These are phyloP conservation scores for Tyrannus savana DNA, from an alignment of 2,113 vertebrate genomes.

Conservation along the genomic window DNA sequence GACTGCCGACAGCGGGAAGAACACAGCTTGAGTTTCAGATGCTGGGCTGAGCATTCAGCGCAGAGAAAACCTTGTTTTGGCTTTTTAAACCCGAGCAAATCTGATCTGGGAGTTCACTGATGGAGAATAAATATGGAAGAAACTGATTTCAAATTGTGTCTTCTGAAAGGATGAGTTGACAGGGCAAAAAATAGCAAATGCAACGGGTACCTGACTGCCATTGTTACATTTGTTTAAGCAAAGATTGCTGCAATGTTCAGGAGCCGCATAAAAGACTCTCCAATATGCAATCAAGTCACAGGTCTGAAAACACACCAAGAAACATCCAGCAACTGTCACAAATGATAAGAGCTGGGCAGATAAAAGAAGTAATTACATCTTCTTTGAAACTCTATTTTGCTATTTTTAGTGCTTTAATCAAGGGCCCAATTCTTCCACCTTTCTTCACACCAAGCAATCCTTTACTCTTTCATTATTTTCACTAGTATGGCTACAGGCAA, in stretches of 20 bases:
- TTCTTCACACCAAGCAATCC: background rate
- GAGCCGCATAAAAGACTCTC: conserved; percentile 8
- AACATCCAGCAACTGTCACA: conserved; percentile 43
- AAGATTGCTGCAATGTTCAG: conserved; percentile 49
- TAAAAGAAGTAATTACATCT: conserved; percentile 53
- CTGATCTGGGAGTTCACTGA: conserved; percentile 55
- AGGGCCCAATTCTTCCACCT: conserved; percentile 13
- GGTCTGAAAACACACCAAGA: conserved; percentile 60
- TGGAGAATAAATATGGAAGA: conserved; percentile 64
- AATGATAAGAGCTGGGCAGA: conserved; percentile 43
- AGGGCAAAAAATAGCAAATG: conserved; percentile 57
- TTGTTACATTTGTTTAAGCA: conserved; percentile 68
- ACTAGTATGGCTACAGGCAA: background rate
- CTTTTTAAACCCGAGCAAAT: conserved; percentile 63
- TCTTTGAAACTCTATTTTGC: conserved; percentile 29
- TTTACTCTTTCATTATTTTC: conserved; percentile 6
- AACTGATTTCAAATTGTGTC: conserved; percentile 63
- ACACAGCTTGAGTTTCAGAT: conserved; percentile 49
- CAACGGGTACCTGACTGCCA: conserved; percentile 43
- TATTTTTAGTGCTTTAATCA: conserved; percentile 54
- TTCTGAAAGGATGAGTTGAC: conserved; percentile 60
- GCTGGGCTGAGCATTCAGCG: conserved; percentile 52
- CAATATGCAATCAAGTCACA: conserved; percentile 56
- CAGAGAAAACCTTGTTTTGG: conserved; percentile 53
- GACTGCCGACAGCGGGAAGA: conserved; percentile 27